Evolutionary conservation across 2,888 invertebrate species (phyloP).

Genomic region (Uloborus plumipes): DNA sequence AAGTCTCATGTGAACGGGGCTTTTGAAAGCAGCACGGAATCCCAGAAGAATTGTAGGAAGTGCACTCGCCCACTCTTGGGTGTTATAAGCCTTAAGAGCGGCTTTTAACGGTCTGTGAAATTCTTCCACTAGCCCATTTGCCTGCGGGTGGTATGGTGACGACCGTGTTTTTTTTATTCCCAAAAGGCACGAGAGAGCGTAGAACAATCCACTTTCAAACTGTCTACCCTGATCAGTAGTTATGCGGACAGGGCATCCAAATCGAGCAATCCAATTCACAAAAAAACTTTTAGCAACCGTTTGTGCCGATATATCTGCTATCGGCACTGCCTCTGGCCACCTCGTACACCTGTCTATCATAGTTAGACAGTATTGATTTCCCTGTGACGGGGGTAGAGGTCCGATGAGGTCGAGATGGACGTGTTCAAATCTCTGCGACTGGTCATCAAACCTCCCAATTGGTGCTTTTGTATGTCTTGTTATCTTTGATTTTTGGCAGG

Average conservation of each 20-base stretch:
- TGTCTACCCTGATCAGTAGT: slow-evolving; percentile 67
- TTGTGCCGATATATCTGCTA: slow-evolving; percentile 63
- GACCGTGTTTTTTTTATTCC: slow-evolving; percentile 66
- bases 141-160: slow-evolving; percentile 67
- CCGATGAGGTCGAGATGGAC: slow-evolving; percentile 62
- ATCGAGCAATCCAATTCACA: slow-evolving; percentile 62
- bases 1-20: too few relatives aligned
- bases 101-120: not conserved
- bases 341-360: slow-evolving; percentile 49
- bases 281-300: slow-evolving; percentile 61
- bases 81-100: not conserved
- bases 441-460: not conserved
- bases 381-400: slow-evolving; percentile 23
- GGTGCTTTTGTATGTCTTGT: not conserved
- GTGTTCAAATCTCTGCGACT: slow-evolving; percentile 16
- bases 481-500: slow-evolving; percentile 2
- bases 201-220: slow-evolving; percentile 30
- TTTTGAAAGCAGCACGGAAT: not conserved
- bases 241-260: slow-evolving; percentile 46
- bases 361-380: slow-evolving; percentile 21
- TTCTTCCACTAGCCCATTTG: not conserved
- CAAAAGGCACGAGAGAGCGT: not conserved
- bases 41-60: not conserved
- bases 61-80: not conserved
- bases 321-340: slow-evolving; percentile 67